Evolutionary conservation across 1,140 invertebrate species (phyloP), one percentile per base, ranked within the genome.

Genomic region (Aphaenogaster ashmeadi): DNA sequence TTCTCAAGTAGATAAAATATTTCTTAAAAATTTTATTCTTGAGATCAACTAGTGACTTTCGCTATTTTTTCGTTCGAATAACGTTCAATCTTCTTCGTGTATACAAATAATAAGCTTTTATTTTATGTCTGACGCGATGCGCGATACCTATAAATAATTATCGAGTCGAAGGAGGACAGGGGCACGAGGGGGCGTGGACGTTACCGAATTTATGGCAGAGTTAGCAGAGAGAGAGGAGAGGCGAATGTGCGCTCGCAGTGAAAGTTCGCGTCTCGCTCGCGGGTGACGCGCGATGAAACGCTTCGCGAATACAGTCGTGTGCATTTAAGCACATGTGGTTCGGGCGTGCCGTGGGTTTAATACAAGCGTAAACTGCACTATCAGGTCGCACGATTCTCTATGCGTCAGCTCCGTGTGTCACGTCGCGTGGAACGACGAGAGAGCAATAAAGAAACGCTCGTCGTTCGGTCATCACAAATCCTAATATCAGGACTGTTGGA

Each of bases 191-290:
- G 74, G 52, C 44, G 87, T 72, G 71, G 87, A 87, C 47, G 58
- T 89, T 87, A 85, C 88, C 88, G 44, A 90, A 90, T 90, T 90
- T 89, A 88, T 62, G 52, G 44, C 74, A 50, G 4, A 78, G 33
- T 50, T 69, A 84, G 54, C 36, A n/a, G 74, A 62, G 60, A 52
- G 36, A 86, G 52, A 62, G n/a, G 58, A 81, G 60, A 89, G 15
- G 13, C n/a, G 77, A 88, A 44, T 15, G 52, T 62, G 67, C 72
- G 54, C 44, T 54, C 47, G 21, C 84, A 77, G 89, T 89, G 89
- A 89, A 89, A 90, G 89, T 90, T 84, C 56, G 56, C 54, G 58
- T 60, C 87, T 64, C 60, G 64, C 38, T 60, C 47, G 52, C 80
- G 50, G 60, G 72, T 87, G 79, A 88, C 58, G 74, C 58, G 66